Evolutionary conservation across 2,888 invertebrate genomes (phyloP), one percentile per base, ranked within the genome.

Genomic region (Augochlorella aurata): DNA sequence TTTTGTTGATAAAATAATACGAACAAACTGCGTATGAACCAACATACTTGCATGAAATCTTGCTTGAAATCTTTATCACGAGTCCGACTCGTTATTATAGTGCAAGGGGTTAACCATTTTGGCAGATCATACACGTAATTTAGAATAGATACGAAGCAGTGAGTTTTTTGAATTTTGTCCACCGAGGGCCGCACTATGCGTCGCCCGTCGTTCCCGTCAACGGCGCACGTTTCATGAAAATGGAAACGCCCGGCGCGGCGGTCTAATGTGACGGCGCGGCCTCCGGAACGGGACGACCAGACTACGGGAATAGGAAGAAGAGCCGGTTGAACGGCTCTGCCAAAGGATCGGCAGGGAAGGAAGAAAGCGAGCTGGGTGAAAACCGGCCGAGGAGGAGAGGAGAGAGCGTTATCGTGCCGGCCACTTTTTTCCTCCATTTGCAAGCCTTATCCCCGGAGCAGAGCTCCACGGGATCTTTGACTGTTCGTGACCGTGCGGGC

Each of bases 261-360:
- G 85, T 76, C 87, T 89, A 90, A 90, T 90, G 89, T 82, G 86
- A 85, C 85, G 84, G 85, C 83, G 86, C 84, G 86, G 1, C 14
- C 50, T 52, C 69, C 45, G 16, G 49, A 61, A 67, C 24, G 65
- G 49, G 52, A 18, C 45, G 29, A 44, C 65, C 50, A 38, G 38
- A 49, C 68, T 66, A 63, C 14, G n/a, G 29, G 74, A 52, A 74
- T 45, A 12, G 74, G 24, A 52, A 63, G 38, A 63, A 45, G 24
- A 66, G 21, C 45, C 2, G n/a, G 54, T 69, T 44, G 68, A 29
- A 68, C 58, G 38, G 38, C 38, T 38, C 38, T 38, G 38, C 38
- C 38, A 14, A 18, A 4, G 1, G 24, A 38, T 18, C 10, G 18
- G 45, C 38, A 38, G 16, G 1, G 12, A 49, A 16, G 12, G 74